Evolutionary conservation across 64 coral and sea anemone genomes (phyloP).

Genomic region (Hydrozoanthus tunicans): DNA sequence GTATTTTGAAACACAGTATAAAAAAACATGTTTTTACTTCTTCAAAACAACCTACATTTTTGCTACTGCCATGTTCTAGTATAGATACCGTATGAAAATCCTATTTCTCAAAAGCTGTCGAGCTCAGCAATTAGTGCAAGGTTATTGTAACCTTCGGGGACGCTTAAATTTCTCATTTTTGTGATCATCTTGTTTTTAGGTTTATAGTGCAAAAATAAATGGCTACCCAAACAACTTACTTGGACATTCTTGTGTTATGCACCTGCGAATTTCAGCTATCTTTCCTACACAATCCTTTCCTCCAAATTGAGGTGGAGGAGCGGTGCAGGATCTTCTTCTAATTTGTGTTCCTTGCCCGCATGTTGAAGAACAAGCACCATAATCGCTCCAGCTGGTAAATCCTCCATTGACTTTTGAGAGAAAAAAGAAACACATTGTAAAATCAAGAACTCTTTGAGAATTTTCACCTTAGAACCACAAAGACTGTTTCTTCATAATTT

Average conservation of each 20-base stretch:
- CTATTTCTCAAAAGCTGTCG: no score
- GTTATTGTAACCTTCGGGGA: no score
- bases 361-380: neutral
- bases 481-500: no score
- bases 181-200: no score
- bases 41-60: no score
- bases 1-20: no score
- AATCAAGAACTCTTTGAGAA: no score
- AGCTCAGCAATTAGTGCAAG: no score
- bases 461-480: neutral
- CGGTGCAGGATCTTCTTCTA: neutral
- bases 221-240: neutral
- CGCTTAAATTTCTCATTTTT: no score
- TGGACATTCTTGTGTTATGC: neutral
- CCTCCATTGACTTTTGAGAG: neutral
- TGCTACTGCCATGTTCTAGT: no score
- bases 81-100: no score
- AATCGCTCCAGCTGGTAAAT: neutral
- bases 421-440: no score
- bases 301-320: slow-evolving; percentile 13
- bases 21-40: neutral
- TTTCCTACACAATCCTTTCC: slow-evolving; percentile 29
- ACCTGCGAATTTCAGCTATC: neutral
- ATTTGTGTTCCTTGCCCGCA: slow-evolving; percentile 1
- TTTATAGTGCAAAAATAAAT: neutral